These are phyloP conservation scores for Diglossa cyanea DNA, from an alignment of 2,797 vertebrate species.

Conservation along the genomic window DNA sequence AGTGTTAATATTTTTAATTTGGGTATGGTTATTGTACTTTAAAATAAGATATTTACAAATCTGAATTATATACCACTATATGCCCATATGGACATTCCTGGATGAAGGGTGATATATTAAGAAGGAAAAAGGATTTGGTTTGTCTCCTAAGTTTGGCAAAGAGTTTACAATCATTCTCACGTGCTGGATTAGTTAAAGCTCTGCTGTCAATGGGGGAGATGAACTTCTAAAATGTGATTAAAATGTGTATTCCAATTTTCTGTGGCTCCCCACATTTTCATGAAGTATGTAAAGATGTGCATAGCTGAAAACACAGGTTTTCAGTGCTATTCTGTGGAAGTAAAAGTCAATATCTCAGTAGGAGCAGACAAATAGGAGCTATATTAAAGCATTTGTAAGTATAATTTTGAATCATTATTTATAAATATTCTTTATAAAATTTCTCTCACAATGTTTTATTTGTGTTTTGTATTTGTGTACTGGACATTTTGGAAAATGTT, in stretches of 20 bases:
- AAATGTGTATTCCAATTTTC: neutral
- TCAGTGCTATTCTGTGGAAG: neutral
- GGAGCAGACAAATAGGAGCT: neutral
- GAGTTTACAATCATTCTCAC: neutral
- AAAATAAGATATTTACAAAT: neutral
- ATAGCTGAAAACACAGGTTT: neutral
- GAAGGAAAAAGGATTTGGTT: neutral
- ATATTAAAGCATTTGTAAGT: neutral
- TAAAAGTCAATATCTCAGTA: neutral
- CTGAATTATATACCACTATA: neutral
- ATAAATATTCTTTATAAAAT: neutral
- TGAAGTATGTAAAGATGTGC: neutral
- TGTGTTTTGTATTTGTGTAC: neutral
- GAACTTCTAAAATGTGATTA: neutral
- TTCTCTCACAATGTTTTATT: neutral
- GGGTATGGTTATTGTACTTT: neutral
- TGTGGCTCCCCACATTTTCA: neutral
- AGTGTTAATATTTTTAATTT: neutral
- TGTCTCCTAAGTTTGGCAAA: neutral
- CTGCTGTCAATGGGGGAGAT: neutral
- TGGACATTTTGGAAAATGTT: neutral
- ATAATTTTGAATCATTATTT: neutral
- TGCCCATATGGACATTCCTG: neutral
- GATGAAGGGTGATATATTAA: neutral
- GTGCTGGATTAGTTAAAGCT: neutral